Conservation (phyloP, 2,888 invertebrate genomes). For the Torymus tubicola region DNA sequence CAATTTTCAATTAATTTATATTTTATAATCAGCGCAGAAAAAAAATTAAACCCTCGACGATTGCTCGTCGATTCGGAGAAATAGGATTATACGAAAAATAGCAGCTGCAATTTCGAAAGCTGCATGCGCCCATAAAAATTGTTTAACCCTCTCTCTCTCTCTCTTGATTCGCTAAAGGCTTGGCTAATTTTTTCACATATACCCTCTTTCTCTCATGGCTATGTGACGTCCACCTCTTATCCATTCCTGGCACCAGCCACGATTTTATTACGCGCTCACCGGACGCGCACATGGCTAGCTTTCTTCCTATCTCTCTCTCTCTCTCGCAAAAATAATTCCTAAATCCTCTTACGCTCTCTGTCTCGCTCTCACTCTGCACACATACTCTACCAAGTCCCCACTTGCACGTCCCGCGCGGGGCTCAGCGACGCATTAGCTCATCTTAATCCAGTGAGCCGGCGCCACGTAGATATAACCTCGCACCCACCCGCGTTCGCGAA, state of each 20-base stretch:
- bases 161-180: neutral
- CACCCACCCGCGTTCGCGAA: too few relatives aligned
- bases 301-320: neutral
- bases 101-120: too few relatives aligned
- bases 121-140: too few relatives aligned
- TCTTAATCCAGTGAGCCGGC: constrained; percentile 39
- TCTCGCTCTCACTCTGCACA: neutral
- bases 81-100: too few relatives aligned
- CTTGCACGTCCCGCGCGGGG: neutral
- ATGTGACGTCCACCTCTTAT: neutral
- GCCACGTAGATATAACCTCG: too few relatives aligned
- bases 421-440: constrained; percentile 34
- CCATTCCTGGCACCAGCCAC: neutral
- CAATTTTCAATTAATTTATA: too few relatives aligned
- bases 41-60: too few relatives aligned
- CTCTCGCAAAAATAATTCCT: constrained; percentile 35
- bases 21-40: too few relatives aligned
- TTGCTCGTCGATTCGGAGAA: too few relatives aligned
- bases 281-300: neutral
- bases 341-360: constrained; percentile 32
- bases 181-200: neutral
- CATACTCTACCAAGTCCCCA: neutral
- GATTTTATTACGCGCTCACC: constrained; percentile 13
- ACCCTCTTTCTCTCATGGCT: neutral
- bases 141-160: too few relatives aligned